Evolutionary conservation across 2,113 vertebrate genomes (phyloP), one percentile per base, ranked within the genome.

Genomic region (Phaethornis superciliosus): DNA sequence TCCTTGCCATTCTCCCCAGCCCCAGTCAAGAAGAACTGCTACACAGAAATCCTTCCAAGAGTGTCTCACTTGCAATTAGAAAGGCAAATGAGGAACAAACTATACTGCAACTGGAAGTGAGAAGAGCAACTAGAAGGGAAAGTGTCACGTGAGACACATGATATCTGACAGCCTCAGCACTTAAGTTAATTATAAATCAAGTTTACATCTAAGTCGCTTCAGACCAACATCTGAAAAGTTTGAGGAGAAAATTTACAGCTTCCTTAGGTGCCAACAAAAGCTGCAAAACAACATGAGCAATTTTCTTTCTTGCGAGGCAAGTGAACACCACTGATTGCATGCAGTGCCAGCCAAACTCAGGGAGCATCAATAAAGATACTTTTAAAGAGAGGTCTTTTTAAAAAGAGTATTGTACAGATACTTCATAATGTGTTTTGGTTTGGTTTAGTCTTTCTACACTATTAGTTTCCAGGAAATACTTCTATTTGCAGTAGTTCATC

Each of bases 181-280:
- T 84, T 81, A 1, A 71, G 89, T 78, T 60, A 94, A 92, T 93
- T 88, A 95, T 85, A 85, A 94, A 70, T 49, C 52, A 78, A 76
- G 51, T 80, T 89, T 81, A 42, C 54, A 62, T 59, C 19, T 33
- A 85, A 83, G 32, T 28, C 67, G 11, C 44, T 86, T 12, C 30
- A 77, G 65, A 81, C 10, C 44, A 92, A 88, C 12, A 83, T 28
- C 19, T 85, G n/a, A 85, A 94, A 56, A 21, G 21, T 35, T 79
- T 87, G 28, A 8, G 19, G 15, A 82, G 12, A 62, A 88, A 64
- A 63, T 33, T 18, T 67, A 85, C 71, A 59, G n/a, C 32, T 93
- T 85, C 24, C 18, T 75, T 47, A 32, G 19, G 14, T 40, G 47
- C 51, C 62, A 88, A 59, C 14, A 54, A 60, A 60, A 81, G 46